Conservation (phyloP, 2,888 invertebrate species). For the Tenthredo mesomela region DNA sequence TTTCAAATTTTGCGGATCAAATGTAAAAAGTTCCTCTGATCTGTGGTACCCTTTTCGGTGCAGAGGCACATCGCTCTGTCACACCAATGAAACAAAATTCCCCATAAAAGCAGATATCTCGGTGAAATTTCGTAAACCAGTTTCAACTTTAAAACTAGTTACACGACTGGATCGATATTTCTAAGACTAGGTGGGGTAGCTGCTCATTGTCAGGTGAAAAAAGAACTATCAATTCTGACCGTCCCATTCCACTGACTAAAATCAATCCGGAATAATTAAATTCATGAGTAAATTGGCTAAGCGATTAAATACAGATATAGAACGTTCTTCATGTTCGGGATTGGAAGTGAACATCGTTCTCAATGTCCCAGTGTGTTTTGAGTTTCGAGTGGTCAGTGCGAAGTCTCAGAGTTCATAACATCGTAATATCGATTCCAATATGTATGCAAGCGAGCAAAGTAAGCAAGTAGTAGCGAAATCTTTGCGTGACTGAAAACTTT, state of each 20-base stretch:
- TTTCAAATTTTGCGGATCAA: too few species aligned
- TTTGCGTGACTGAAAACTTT: conserved; percentile 71
- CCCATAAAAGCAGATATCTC: background rate
- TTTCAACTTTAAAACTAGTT: conserved; percentile 25
- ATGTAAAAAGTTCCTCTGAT: background rate
- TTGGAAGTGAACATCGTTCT: background rate
- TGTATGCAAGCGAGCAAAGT: conserved; percentile 57
- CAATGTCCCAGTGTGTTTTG: background rate
- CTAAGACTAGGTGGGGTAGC: conserved; percentile 19
- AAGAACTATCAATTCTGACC: background rate
- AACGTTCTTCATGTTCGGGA: background rate
- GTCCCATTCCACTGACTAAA: background rate
- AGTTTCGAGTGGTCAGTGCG: conserved; percentile 31
- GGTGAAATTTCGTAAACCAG: background rate
- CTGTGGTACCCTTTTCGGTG: background rate
- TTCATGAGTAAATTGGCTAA: background rate
- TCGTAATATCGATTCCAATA: conserved; percentile 70
- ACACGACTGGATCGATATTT: conserved; percentile 8
- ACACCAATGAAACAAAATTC: background rate
- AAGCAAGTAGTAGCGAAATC: conserved; percentile 67
- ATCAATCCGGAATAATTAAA: background rate
- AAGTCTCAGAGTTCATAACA: background rate
- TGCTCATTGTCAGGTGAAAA: conserved; percentile 25
- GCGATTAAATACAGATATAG: too few species aligned
- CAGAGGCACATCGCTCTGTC: background rate